Conservation (phyloP, 2,113 vertebrate genomes). For the Neotragus pygmaeus region DNA sequence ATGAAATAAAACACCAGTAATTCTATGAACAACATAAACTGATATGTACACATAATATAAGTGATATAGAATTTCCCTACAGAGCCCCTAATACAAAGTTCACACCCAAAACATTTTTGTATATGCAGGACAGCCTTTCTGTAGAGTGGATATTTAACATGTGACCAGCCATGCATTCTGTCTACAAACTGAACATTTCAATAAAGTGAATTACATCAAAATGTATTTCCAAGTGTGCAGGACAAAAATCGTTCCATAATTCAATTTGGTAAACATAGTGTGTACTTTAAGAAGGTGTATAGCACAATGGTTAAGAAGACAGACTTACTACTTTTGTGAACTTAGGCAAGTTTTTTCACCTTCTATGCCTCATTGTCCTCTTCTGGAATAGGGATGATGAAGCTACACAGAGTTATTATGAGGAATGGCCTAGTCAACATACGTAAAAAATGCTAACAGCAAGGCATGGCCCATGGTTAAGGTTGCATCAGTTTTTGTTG, state of each 20-base stretch:
- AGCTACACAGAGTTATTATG: neutral
- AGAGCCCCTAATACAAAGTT: neutral
- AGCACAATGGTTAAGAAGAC: neutral
- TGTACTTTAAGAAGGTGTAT: neutral
- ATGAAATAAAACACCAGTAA: constrained; percentile 15
- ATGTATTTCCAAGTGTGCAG: neutral
- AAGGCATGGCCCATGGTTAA: neutral
- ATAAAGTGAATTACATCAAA: neutral
- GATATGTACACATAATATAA: neutral
- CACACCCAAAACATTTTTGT: neutral
- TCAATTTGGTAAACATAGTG: neutral
- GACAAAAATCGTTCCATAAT: neutral
- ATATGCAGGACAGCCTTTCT: neutral
- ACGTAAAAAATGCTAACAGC: neutral
- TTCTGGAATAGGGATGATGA: neutral
- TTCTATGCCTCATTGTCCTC: neutral
- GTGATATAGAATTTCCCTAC: neutral
- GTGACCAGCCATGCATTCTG: neutral
- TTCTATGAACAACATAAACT: constrained; percentile 31
- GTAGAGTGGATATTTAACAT: neutral
- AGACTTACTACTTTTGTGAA: neutral
- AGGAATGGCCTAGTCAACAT: neutral
- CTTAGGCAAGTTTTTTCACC: neutral
- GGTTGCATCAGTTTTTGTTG: neutral
- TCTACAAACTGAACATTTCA: neutral